Percentiles rank a stretch among this genome's conserved stretches.
Conservation (phyloP, 2,888 invertebrate species). For the Thumatha senex region DNA sequence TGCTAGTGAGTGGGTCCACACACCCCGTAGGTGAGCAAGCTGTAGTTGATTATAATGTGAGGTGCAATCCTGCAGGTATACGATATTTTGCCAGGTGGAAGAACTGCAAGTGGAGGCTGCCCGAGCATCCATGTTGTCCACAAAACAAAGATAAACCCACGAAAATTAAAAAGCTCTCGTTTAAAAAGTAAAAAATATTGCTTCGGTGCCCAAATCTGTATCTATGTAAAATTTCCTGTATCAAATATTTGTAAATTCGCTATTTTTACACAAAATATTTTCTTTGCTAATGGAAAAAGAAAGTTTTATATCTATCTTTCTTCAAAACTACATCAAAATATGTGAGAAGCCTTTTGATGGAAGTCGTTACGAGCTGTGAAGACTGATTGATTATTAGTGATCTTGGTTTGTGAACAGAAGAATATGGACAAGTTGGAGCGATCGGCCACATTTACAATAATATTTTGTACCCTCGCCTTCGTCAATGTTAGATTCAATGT, state of each 20-base stretch:
- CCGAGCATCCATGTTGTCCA: conserved; percentile 86
- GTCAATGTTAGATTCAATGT: conserved; percentile 78
- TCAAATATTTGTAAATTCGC: conserved; percentile 75
- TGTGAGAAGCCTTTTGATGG: conserved; percentile 69
- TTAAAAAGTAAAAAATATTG: conserved; percentile 74
- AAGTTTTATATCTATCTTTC: conserved; percentile 63
- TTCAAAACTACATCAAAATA: conserved; percentile 64
- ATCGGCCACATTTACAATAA: conserved; percentile 59
- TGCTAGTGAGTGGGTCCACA: conserved; percentile 30
- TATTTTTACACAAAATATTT: conserved; percentile 76
- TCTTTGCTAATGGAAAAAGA: conserved; percentile 62
- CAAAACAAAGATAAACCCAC: conserved; percentile 83
- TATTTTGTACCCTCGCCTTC: conserved; percentile 68
- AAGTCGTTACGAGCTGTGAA: conserved; percentile 78
- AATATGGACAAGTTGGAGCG: conserved; percentile 62
- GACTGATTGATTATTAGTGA: conserved; percentile 80
- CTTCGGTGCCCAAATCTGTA: conserved; percentile 72
- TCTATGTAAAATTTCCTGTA: conserved; percentile 75
- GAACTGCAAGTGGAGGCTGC: conserved; percentile 91
- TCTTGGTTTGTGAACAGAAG: conserved; percentile 70
- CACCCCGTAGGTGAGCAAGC: conserved; percentile 63
- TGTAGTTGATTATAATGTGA: conserved; percentile 82
- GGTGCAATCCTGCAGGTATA: conserved; percentile 87
- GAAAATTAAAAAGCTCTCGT: conserved; percentile 78
- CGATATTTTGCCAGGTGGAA: conserved; percentile 93